Percentiles rank a stretch among this genome's conserved stretches.
These are phyloP conservation scores for Cerceris ruficornis DNA, from an alignment of 2,888 invertebrate species.

Conservation along the genomic window DNA sequence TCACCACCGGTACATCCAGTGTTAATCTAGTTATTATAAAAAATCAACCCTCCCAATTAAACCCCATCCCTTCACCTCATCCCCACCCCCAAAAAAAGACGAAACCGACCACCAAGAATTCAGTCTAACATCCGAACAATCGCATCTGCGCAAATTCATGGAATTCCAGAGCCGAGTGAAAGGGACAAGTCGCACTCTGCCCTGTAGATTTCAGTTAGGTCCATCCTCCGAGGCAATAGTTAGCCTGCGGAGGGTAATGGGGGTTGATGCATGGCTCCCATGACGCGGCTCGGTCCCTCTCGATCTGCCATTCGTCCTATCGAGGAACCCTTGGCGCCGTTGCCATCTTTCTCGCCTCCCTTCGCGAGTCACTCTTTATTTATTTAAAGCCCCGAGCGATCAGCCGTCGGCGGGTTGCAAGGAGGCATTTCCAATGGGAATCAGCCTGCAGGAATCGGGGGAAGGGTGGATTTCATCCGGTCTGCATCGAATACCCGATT, in stretches of 20 bases:
- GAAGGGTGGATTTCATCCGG: constrained; percentile 9
- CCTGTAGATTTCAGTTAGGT: constrained; percentile 77
- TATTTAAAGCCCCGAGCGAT: constrained; percentile 70
- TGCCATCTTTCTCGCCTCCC: constrained; percentile 22
- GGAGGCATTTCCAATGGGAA: constrained; percentile 50
- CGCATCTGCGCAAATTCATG: background rate
- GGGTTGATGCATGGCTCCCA: constrained; percentile 78
- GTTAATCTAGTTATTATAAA: too few species aligned
- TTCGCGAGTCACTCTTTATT: constrained; percentile 68
- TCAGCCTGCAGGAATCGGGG: background rate
- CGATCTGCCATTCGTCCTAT: constrained; percentile 58
- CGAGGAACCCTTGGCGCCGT: constrained; percentile 3
- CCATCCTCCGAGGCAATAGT: constrained; percentile 69
- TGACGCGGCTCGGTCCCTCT: constrained; percentile 63
- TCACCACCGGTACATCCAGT: too few species aligned
- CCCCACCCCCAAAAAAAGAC: background rate
- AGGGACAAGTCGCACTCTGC: background rate
- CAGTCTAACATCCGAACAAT: too few species aligned
- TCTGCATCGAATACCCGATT: constrained; percentile 37
- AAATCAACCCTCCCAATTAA: too few species aligned
- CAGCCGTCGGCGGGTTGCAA: constrained; percentile 51
- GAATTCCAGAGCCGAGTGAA: background rate
- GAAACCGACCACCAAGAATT: too few species aligned
- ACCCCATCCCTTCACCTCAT: too few species aligned
- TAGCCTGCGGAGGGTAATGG: constrained; percentile 74